These are phyloP conservation scores for Rhea pennata DNA, from an alignment of 2,113 vertebrate species.

Conservation along the genomic window DNA sequence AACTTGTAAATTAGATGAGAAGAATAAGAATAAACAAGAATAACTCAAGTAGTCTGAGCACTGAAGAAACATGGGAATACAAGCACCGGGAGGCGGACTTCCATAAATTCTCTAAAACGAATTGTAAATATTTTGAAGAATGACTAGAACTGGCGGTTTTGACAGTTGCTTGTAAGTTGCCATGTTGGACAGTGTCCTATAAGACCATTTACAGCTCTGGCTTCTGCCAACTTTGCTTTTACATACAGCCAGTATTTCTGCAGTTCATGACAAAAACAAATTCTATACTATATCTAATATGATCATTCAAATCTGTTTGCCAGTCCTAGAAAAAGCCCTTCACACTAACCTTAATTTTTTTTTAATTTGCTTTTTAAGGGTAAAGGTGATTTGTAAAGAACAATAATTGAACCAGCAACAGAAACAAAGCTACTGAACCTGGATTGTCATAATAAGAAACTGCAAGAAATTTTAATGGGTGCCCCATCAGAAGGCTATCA, in stretches of 20 bases:
- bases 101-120: conserved; percentile 19
- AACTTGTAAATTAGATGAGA: not conserved
- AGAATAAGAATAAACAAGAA: not conserved
- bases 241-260: not conserved
- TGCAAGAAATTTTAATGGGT: not conserved
- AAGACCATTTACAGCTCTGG: not conserved
- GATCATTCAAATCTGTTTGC: not conserved
- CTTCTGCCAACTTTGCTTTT: not conserved
- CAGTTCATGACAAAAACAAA: not conserved
- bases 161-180: not conserved
- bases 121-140: conserved; percentile 11
- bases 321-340: not conserved
- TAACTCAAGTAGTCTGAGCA: not conserved
- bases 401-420: not conserved
- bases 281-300: not conserved
- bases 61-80: not conserved
- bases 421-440: not conserved
- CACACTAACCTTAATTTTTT: not conserved
- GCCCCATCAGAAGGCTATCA: not conserved
- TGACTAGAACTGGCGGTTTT: not conserved
- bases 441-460: not conserved
- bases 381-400: not conserved
- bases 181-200: not conserved
- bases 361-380: not conserved
- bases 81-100: conserved; percentile 20